phyloP scores from a whole-genome alignment of 2,888 invertebrate species.

The Melangyna quadrimaculata region DNA sequence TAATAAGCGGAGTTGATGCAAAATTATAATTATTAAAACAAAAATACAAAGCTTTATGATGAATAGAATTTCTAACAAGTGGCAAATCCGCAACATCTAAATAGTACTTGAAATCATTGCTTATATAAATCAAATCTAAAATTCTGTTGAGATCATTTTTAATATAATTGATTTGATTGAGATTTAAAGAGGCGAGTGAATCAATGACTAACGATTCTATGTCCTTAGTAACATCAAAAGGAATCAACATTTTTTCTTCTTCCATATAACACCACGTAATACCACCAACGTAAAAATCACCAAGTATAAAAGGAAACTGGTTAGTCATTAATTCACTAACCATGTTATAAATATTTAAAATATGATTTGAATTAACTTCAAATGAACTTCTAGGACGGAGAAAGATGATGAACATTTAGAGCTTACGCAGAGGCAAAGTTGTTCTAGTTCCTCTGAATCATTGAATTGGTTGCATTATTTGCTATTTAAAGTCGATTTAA shows the following conservation, averaged over 20 bases:
- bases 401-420: background rate
- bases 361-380: too few species aligned
- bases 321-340: too few species aligned
- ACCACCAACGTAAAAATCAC: background rate
- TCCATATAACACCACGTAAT: background rate
- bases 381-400: too few species aligned
- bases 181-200: background rate
- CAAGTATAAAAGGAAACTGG: too few species aligned
- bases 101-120: too few species aligned
- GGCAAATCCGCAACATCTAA: too few species aligned
- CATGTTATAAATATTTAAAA: too few species aligned
- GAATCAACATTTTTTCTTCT: background rate
- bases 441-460: background rate
- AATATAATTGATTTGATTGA: slow-evolving; percentile 38
- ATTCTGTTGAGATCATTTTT: slow-evolving; percentile 76
- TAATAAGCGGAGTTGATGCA: too few species aligned
- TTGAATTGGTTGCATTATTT: too few species aligned
- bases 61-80: too few species aligned
- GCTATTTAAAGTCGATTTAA: background rate
- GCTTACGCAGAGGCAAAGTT: background rate
- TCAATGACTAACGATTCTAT: background rate
- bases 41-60: too few species aligned
- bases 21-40: too few species aligned
- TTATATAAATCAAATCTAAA: background rate
- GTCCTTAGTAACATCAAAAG: background rate